Evolutionary conservation across 2,113 vertebrate species (phyloP).

Genomic region (Dromiciops gliroides): DNA sequence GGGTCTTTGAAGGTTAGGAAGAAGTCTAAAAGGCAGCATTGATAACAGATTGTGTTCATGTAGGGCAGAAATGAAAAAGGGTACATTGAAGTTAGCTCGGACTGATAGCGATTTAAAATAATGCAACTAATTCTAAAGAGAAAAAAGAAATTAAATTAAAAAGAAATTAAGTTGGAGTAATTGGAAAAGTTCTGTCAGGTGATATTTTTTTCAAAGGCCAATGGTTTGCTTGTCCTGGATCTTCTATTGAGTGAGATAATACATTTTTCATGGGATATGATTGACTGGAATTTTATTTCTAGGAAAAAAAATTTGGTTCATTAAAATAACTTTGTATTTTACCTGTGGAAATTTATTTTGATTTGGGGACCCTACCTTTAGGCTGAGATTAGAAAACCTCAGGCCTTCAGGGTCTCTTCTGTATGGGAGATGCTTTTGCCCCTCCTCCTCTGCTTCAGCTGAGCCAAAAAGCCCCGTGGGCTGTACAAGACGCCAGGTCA

Average conservation of each 20-base stretch:
- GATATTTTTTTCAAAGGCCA: background rate
- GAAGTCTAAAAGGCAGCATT: slow-evolving; percentile 9
- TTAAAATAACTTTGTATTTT: no score
- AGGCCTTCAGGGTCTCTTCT: no score
- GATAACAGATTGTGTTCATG: slow-evolving; percentile 4
- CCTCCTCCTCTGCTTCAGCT: no score
- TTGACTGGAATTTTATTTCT: no score
- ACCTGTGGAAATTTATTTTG: no score
- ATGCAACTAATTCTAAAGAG: background rate
- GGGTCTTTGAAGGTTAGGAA: slow-evolving; percentile 49
- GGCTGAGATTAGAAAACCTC: no score
- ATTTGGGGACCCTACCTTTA: no score
- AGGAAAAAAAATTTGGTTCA: no score
- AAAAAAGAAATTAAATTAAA: background rate
- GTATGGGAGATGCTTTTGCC: no score
- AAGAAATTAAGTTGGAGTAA: background rate
- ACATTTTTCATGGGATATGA: no score
- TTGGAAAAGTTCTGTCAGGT: background rate
- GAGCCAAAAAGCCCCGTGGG: no score
- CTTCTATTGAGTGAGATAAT: background rate
- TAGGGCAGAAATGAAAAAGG: background rate
- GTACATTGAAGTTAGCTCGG: background rate
- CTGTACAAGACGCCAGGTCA: no score
- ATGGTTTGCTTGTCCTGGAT: background rate
- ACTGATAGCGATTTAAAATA: background rate